Percentiles rank a stretch among this genome's conserved stretches.
phyloP scores from a whole-genome alignment of 2,113 vertebrate species.

The Cebus imitator region DNA sequence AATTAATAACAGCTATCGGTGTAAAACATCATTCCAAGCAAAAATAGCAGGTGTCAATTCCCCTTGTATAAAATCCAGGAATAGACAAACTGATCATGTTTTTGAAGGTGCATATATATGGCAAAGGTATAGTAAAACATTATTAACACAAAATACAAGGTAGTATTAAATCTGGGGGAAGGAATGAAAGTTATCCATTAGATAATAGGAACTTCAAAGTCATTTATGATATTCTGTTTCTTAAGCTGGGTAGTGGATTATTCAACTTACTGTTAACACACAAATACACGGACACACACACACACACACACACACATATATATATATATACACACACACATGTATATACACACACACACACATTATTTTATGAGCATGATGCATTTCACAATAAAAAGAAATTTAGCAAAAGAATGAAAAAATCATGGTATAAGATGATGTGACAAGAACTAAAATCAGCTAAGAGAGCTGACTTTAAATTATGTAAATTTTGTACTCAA shows the following conservation, averaged over 20 bases:
- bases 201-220: background rate
- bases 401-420: background rate
- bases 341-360: background rate
- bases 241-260: background rate
- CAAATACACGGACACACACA: too few species aligned
- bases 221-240: background rate
- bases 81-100: background rate
- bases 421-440: background rate
- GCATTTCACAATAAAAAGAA: background rate
- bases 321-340: background rate
- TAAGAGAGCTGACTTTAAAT: background rate
- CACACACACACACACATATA: background rate
- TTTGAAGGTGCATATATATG: background rate
- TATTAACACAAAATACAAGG: background rate
- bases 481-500: background rate
- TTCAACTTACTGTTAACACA: background rate
- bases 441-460: background rate
- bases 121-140: background rate
- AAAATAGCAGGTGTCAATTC: background rate
- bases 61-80: background rate
- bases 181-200: background rate
- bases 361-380: background rate
- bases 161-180: background rate
- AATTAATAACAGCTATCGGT: background rate
- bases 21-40: background rate